Evolutionary conservation across 2,113 vertebrate genomes (phyloP), one percentile per base, ranked within the genome.

Genomic region (Thymallus thymallus): DNA sequence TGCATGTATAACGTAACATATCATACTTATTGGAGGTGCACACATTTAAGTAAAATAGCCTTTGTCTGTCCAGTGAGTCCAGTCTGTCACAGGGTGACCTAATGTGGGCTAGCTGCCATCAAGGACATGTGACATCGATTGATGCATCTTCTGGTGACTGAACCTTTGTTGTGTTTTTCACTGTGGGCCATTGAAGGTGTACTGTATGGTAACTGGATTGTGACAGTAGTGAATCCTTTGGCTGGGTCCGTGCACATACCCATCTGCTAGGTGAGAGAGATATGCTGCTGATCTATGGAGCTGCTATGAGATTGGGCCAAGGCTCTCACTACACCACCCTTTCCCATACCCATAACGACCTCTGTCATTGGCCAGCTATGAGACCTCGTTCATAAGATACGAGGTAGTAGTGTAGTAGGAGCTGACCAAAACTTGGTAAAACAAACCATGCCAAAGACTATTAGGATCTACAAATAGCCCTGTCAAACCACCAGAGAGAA

Each of bases 21-120:
- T 41, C 35, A 12, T 41, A 41, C 35, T 41, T 41, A 41, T 10
- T 41, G 7, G 35, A 41, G 35, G 35, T 41, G 10, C 35, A 41
- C 35, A 41, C 9, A 41, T 41, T 41, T 12, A 9, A 9, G 35
- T 41, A 41, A 41, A 41, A 41, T 41, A 41, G 35, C 35, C 35
- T 41, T 41, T 41, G 35, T 41, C 35, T 41, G 35, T 41, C 35
- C 35, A 41, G 35, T 10, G 35, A 41, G 2, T 41, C 35, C 35
- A 41, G 35, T 74, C 71, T 35, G 77, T 48, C 48, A 77, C 74
- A 75, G 41, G 69, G 73, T 77, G 79, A 77, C 78, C 75, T 73
- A 69, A 73, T 71, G 85, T 82, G 78, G 85, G 82, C 70, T 45
- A 66, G 70, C 26, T 9, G 35, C 35, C 35, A 2, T 41, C 35